Evolutionary conservation across 2,888 invertebrate species (phyloP).

Genomic region (Gasteruption jaculator): DNA sequence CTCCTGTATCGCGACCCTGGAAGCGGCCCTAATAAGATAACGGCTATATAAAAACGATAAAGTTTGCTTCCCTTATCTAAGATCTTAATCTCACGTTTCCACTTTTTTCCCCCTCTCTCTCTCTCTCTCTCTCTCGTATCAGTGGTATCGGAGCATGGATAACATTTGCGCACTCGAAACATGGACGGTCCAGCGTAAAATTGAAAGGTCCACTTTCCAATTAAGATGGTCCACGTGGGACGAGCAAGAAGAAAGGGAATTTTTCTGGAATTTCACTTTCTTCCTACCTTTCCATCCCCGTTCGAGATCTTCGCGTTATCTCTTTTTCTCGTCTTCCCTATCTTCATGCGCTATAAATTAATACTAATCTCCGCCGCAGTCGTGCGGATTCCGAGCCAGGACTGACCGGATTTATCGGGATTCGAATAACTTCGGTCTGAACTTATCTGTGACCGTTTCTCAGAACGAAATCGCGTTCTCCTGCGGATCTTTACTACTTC

Average conservation of each 20-base stretch:
- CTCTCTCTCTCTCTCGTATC: too few species aligned
- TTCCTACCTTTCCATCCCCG: conserved; percentile 11
- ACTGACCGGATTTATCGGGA: conserved; percentile 33
- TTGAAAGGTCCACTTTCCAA: too few species aligned
- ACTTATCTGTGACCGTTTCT: conserved; percentile 14
- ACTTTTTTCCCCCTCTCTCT: too few species aligned
- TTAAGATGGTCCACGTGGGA: too few species aligned
- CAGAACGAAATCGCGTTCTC: too few species aligned
- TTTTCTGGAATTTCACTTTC: too few species aligned
- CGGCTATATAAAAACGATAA: conserved; percentile 23
- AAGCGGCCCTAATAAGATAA: conserved; percentile 33
- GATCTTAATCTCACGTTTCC: conserved; percentile 26
- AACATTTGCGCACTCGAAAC: too few species aligned
- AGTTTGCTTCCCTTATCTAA: conserved; percentile 18
- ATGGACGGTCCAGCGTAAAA: too few species aligned
- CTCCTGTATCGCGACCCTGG: conserved; percentile 13
- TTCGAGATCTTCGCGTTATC: conserved; percentile 1
- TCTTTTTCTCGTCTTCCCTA: conserved; percentile 27
- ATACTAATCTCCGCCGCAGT: conserved; percentile 32
- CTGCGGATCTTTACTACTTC: conserved; percentile 3
- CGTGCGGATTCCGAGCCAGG: conserved; percentile 26
- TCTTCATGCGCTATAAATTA: conserved; percentile 36
- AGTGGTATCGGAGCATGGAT: too few species aligned
- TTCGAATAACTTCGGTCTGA: conserved; percentile 33
- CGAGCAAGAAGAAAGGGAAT: too few species aligned